These are phyloP conservation scores for Epsilonema sp. DNA, from an alignment of 2,888 invertebrate genomes.

Conservation along the genomic window DNA sequence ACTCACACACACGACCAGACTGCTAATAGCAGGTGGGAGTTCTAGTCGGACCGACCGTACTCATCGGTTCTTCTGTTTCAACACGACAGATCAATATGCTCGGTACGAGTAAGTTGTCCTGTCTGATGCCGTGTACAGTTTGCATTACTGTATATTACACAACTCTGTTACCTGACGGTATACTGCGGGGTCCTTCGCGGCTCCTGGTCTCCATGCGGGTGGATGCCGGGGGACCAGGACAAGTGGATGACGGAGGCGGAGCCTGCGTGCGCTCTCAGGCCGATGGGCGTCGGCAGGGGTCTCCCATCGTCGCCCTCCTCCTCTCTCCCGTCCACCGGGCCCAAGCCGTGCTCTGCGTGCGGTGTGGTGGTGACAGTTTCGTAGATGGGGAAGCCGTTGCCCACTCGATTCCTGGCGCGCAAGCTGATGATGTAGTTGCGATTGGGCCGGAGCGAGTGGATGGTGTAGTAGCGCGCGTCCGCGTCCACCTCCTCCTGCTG, in stretches of 20 bases:
- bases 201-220: conserved; percentile 20
- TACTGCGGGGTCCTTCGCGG: conserved; percentile 17
- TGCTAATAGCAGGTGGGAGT: no score
- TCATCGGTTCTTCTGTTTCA: no score
- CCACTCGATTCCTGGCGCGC: conserved; percentile 62
- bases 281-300: conserved; percentile 53
- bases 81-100: no score
- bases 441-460: conserved; percentile 43
- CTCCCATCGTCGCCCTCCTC: not conserved
- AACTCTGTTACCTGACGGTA: conserved; percentile 7
- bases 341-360: not conserved
- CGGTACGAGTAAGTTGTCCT: no score
- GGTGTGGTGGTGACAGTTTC: conserved; percentile 67
- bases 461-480: conserved; percentile 54
- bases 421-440: conserved; percentile 67
- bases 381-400: conserved; percentile 74
- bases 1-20: no score
- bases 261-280: conserved; percentile 59
- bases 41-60: no score
- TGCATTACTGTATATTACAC: no score
- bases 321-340: not conserved
- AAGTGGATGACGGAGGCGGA: conserved; percentile 73
- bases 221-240: conserved; percentile 70
- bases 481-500: conserved; percentile 58
- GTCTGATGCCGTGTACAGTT: no score